Conservation (phyloP, 2,113 vertebrate species). For the Gorsachius goisagi region DNA sequence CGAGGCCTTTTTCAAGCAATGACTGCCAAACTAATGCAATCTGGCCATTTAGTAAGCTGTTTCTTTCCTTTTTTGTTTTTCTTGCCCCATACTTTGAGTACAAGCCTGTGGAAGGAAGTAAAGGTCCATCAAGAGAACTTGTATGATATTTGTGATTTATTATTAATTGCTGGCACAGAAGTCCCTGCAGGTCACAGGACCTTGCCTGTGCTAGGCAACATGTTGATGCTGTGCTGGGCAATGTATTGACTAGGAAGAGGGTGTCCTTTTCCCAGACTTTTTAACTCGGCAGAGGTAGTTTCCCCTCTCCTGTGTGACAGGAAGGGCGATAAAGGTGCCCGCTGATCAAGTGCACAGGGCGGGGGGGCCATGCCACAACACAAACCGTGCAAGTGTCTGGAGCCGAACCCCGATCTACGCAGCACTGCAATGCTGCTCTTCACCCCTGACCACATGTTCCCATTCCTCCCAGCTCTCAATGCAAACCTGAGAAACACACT, state of each 20-base stretch:
- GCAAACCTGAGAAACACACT: neutral
- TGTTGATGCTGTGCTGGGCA: neutral
- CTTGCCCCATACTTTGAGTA: constrained; percentile 51
- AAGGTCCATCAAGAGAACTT: constrained; percentile 57
- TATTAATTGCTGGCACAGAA: constrained; percentile 40
- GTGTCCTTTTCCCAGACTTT: neutral
- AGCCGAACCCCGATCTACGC: neutral
- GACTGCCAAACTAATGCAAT: constrained; percentile 9
- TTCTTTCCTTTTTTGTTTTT: constrained; percentile 56
- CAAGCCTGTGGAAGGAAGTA: constrained; percentile 52
- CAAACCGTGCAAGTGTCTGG: neutral
- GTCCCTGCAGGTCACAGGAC: neutral
- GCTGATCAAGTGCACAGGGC: neutral
- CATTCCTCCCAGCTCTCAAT: neutral
- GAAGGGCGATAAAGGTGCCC: neutral
- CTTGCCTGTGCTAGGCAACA: neutral
- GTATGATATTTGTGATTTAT: constrained; percentile 49
- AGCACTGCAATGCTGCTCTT: neutral
- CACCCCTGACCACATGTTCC: neutral
- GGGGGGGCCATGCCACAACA: neutral
- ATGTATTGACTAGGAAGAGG: neutral
- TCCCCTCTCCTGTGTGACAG: neutral
- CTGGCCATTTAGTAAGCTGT: neutral
- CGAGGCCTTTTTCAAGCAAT: constrained; percentile 26
- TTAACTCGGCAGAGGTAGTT: neutral